These are phyloP conservation scores for Oryzias woworae DNA, from an alignment of 2,113 vertebrate species.

Conservation along the genomic window DNA sequence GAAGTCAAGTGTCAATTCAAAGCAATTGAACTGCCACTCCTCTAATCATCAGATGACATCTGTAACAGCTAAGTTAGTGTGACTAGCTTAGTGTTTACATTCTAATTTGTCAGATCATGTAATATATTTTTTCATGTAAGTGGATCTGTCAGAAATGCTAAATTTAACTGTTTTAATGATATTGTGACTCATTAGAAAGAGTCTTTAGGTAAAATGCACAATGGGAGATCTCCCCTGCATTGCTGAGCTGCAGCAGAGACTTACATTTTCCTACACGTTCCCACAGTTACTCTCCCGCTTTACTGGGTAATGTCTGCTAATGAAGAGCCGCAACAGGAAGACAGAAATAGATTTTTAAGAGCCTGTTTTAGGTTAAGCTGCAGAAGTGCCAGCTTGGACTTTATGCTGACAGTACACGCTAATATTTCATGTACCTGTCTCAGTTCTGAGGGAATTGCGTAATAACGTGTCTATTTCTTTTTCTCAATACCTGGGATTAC, in stretches of 20 bases:
- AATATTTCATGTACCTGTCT: conserved; percentile 1
- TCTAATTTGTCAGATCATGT: too few relatives aligned
- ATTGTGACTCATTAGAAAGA: conserved; percentile 32
- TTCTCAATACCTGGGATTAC: conserved; percentile 23
- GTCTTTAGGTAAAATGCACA: conserved; percentile 57
- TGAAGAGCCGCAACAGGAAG: conserved; percentile 56
- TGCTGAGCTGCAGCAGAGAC: conserved; percentile 45
- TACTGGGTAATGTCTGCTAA: conserved; percentile 49
- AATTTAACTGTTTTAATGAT: conserved; percentile 4
- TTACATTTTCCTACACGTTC: conserved; percentile 72
- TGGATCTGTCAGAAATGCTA: neutral
- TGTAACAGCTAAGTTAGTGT: too few relatives aligned
- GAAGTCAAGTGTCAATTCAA: too few relatives aligned
- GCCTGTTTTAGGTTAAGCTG: conserved; percentile 39
- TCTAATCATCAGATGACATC: too few relatives aligned
- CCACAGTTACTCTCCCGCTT: conserved; percentile 53
- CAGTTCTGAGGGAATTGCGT: neutral
- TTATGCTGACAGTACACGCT: conserved; percentile 24
- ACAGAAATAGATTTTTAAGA: conserved; percentile 63
- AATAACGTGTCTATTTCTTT: conserved; percentile 20
- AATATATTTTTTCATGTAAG: too few relatives aligned
- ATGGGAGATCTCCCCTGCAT: conserved; percentile 57
- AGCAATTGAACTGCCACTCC: too few relatives aligned
- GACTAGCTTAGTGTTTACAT: too few relatives aligned
- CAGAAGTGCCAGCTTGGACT: conserved; percentile 32